Base-by-base conservation (phyloP, 2,797 vertebrate species). In the Siniperca undulata region DNA sequence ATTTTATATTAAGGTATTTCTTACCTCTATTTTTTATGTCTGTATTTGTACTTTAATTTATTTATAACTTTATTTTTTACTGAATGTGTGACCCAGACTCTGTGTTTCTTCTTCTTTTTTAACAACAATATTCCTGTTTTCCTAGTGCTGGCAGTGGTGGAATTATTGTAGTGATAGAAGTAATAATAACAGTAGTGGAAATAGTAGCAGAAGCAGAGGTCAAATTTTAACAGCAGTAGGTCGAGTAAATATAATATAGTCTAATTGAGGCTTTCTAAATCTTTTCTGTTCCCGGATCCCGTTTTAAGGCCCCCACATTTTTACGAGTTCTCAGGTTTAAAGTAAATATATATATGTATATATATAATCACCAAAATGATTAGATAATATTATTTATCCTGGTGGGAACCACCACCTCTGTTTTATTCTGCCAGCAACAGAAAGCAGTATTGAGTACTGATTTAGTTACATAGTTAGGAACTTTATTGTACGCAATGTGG, bases 91-190 rank as follows among this genome's bases (percentile, higher is more conserved):
- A 67, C 24, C 24, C 64, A 24, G n/a, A 64, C 3, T 59, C 30
- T 34, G 16, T 34, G 27, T 13, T 38, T 34, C 11, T 3, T 30
- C 19, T 13, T 34, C 11, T 22, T 36, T 20, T 66, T 20, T 7
- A 66, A 46, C 0, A 42, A 30, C 27, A 13, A 0, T 17, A 7
- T 3, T 20, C 16, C 38, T 36, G 17, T 36, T 14, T n/a, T 52
- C 19, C 1, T 8, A 14, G 30, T 36, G 5, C 3, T 12, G 40
- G n/a, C 5, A 9, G 7, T 34, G 27, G 9, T 59, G 56, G 9
- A 59, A 9, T 10, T 34, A 27, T 34, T 19, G 7, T 16, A 27
- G 17, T 36, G 7, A 2, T 19, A 19, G 50, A 20, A 52, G 50
- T 52, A 22, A 3, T 52, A 52, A 9, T 22, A 52, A 22, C 8